These are phyloP conservation scores for Amblyteles armatorius DNA, from an alignment of 2,888 invertebrate genomes.

Conservation along the genomic window DNA sequence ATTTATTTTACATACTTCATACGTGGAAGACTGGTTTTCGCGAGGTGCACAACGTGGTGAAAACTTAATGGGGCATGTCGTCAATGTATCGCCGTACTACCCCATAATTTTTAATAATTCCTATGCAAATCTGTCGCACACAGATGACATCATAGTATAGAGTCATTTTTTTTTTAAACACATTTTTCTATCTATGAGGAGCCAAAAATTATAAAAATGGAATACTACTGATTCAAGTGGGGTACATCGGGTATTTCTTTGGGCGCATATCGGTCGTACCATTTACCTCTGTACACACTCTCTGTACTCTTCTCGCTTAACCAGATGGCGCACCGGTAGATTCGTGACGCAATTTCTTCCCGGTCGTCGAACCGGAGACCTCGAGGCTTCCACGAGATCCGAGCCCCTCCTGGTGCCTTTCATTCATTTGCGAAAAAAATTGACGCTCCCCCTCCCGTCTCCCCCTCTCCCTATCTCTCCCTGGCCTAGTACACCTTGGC, in stretches of 20 bases:
- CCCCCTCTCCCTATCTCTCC: conserved; percentile 20
- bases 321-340: conserved; percentile 66
- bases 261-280: background rate
- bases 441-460: conserved; percentile 33
- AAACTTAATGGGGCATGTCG: conserved; percentile 36
- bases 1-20: conserved; percentile 25
- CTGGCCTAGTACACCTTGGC: conserved; percentile 44
- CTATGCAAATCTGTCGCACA: too few relatives aligned
- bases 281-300: conserved; percentile 28
- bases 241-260: background rate
- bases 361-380: conserved; percentile 78
- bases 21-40: conserved; percentile 48
- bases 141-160: too few relatives aligned
- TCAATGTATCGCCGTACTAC: conserved; percentile 22
- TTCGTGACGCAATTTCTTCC: conserved; percentile 74
- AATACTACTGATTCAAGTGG: background rate
- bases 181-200: too few relatives aligned
- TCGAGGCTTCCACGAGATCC: conserved; percentile 59
- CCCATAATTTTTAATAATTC: background rate
- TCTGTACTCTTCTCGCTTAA: conserved; percentile 50
- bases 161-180: too few relatives aligned
- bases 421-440: conserved; percentile 74
- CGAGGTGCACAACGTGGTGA: conserved; percentile 33
- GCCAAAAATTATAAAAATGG: too few relatives aligned
- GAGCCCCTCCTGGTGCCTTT: conserved; percentile 68